phyloP scores from a whole-genome alignment of 2,888 invertebrate genomes.

The Labia minor region DNA sequence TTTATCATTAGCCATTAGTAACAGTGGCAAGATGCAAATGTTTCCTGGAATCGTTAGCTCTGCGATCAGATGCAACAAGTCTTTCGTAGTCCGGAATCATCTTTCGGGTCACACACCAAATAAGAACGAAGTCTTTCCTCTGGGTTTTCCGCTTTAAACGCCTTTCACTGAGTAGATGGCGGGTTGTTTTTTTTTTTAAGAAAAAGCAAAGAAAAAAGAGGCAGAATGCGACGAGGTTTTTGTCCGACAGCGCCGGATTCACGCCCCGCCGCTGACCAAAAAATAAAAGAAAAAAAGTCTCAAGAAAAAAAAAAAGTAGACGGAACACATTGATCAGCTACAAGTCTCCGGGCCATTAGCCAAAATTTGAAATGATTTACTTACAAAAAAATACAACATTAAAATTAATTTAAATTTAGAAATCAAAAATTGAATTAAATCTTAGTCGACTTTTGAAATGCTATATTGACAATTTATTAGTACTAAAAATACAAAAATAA shows the following conservation, averaged over 20 bases:
- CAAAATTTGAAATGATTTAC: neutral
- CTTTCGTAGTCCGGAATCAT: neutral
- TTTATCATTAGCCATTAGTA: neutral
- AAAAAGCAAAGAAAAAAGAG: neutral
- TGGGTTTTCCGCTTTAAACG: neutral
- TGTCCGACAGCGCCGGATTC: neutral
- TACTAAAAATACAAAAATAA: neutral
- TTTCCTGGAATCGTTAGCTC: neutral
- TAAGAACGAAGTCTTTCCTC: neutral
- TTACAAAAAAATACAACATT: neutral
- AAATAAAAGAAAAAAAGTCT: neutral
- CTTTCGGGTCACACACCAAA: neutral
- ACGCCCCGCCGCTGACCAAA: neutral
- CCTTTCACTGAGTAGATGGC: no score
- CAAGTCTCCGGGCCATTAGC: neutral
- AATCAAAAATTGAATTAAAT: neutral
- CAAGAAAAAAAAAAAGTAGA: neutral
- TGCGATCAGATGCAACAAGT: neutral
- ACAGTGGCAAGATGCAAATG: neutral
- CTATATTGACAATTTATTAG: neutral
- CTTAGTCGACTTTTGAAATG: neutral
- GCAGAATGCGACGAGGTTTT: neutral
- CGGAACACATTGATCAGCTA: no score
- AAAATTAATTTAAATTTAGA: neutral
- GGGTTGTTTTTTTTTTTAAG: conserved; percentile 3